A percentile compares a stretch with the other conserved stretches of the same genome.
phyloP scores from a whole-genome alignment of 2,888 invertebrate genomes.

The Aradus depressus region DNA sequence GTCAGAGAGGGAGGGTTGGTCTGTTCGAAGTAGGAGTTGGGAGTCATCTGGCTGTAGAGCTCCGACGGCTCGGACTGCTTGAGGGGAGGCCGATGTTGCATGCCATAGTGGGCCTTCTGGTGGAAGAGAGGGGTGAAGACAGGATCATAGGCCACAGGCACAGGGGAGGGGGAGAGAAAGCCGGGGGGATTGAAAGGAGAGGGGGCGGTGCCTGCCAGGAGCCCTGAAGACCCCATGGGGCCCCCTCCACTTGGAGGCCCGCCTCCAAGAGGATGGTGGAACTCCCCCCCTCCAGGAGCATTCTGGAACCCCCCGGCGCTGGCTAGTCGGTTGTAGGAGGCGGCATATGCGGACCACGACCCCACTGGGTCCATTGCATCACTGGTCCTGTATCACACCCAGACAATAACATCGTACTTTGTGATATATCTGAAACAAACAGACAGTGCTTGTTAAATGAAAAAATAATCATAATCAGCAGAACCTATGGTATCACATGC shows the following conservation, averaged over 20 bases:
- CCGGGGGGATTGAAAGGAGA: conserved; percentile 47
- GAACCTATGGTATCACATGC: no score
- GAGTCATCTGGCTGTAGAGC: conserved; percentile 9
- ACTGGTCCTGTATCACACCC: conserved; percentile 6
- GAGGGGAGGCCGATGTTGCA: conserved; percentile 31
- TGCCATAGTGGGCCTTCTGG: conserved; percentile 44
- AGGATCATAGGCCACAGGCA: conserved; percentile 49
- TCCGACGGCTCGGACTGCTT: conserved; percentile 22
- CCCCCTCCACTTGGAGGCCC: conserved; percentile 41
- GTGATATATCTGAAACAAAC: neutral
- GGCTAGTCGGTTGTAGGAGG: conserved; percentile 71
- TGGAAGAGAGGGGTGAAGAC: conserved; percentile 75
- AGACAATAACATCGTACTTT: neutral
- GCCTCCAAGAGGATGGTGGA: conserved; percentile 38
- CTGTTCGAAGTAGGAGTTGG: conserved; percentile 18
- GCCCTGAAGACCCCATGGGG: conserved; percentile 52
- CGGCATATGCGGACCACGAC: conserved; percentile 68
- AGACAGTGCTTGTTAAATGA: neutral
- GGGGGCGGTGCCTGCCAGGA: conserved; percentile 53
- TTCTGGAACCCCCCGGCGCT: conserved; percentile 46
- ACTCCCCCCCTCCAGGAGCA: conserved; percentile 50
- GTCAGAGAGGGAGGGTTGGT: conserved; percentile 40
- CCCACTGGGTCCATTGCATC: conserved; percentile 71
- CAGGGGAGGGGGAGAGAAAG: conserved; percentile 27
- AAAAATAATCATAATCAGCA: no score